Base-by-base conservation (phyloP, 2,888 invertebrate genomes). In the Nebria salina region DNA sequence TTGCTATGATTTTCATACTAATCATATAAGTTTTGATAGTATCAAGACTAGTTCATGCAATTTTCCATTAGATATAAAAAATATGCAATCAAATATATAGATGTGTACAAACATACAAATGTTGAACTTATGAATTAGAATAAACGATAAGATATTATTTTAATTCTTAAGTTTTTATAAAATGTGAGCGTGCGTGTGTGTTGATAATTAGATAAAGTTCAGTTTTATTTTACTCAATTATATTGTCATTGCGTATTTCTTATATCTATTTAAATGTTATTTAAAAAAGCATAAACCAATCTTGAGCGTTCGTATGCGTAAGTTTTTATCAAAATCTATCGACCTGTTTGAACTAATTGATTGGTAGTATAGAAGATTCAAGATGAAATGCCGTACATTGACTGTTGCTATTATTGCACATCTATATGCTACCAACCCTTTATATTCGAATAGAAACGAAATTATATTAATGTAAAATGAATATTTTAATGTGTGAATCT, bases 401-500 rank as follows among this genome's bases (percentile, higher is more conserved):
- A 34, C 5, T 34, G 34, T 34, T 54, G 6, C 54, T 11, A 54
- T 20, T 54, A 54, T 54, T 3, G 8, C 2, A 1, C 8, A 54
- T 8, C 13, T 54, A 6, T 54, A 54, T 54, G 11, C 54, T 54
- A 54, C 54, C 54, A 54, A 1, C 54, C 7, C 8, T 54, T 54
- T 54, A 54, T 34, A 34, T 1, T 2, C 34, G 1, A 54, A 54
- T 13, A 1, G 13, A 11, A 11, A 54, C 54, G 54, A 54, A 54
- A 54, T 54, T 34, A 34, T 34, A 34, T 34, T 54, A 54, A 54
- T 54, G 2, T 54, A 11, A 11, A 54, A 54, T 54, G 0, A 54
- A 54, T 54, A 54, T 54, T 54, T 54, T 54, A 54, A 54, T 54
- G 54, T 54, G 54, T 54, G 11, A 54, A 54, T 78, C 64, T 78